phyloP scores from a whole-genome alignment of 2,888 invertebrate genomes.

The Noctua janthina region DNA sequence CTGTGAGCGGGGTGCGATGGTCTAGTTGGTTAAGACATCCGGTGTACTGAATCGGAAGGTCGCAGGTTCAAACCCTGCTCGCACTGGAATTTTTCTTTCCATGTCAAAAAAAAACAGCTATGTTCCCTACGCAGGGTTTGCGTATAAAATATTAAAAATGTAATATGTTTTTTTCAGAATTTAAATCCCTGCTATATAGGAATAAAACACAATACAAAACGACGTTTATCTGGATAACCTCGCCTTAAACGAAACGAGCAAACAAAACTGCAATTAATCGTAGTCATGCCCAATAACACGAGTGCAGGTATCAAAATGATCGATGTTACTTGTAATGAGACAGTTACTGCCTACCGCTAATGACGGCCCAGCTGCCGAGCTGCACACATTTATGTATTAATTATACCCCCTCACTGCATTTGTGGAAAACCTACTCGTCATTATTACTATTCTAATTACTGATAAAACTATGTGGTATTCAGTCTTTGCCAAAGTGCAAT shows the following conservation, averaged over 20 bases:
- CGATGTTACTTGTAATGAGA: conserved; percentile 38
- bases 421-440: conserved; percentile 26
- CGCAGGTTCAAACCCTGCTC: no score
- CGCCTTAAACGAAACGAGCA: conserved; percentile 2
- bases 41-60: no score
- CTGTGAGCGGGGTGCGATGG: no score
- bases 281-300: conserved; percentile 11
- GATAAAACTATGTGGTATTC: not conserved
- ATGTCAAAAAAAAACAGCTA: no score
- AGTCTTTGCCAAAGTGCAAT: not conserved
- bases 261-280: conserved; percentile 8
- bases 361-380: conserved; percentile 20
- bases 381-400: conserved; percentile 37
- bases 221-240: no score
- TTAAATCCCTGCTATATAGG: no score
- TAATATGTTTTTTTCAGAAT: no score
- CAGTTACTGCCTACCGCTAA: conserved; percentile 32
- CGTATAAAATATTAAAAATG: no score
- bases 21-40: no score
- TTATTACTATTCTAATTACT: conserved; percentile 8
- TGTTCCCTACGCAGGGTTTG: no score
- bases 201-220: no score
- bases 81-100: no score
- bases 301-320: conserved; percentile 26
- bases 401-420: conserved; percentile 27